Evolutionary conservation across 1,140 invertebrate species (phyloP), one percentile per base, ranked within the genome.

Genomic region (Drosophila suzukii): DNA sequence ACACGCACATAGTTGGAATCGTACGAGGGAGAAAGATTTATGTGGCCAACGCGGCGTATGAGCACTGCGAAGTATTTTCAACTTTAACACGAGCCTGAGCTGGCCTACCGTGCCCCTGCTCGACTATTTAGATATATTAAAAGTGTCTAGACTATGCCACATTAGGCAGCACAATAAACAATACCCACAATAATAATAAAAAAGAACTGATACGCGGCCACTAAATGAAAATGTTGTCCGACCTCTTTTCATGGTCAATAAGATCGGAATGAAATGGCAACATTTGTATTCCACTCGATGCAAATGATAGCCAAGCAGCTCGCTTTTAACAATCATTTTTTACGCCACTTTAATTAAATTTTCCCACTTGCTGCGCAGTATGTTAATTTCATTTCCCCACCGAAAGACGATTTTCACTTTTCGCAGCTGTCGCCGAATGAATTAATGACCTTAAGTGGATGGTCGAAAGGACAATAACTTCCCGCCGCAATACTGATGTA

Each of bases 111-210:
- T 13, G 12, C 32, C 15, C 54, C 46, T 30, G 61, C 47, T 57
- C 60, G 55, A 71, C 56, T 67, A 74, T 85, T 62, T 75, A 78
- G 61, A 86, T 81, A 85, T 81, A 85, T 84, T 86, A 82, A 78
- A 85, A 86, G 57, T 81, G 82, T 85, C 82, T 85, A 85, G 82
- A 85, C 82, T 63, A 54, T 39, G 74, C 47, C 77, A 74, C 73
- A 81, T 80, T 85, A 85, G 61, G 54, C 51, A 47, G 61, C 66
- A 34, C 60, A 75, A 77, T 55, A 61, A 56, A 75, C 61, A 36
- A 81, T 56, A 44, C 55, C 50, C 78, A 78, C 75, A 70, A 70
- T 59, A 79, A 62, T 50, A 70, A 56, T 49, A 75, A 66, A 39
- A 43, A 62, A 44, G 47, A 57, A 36, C 46, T 36, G 43, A 44